Base-by-base conservation (phyloP, 2,113 vertebrate genomes). In the Gambusia affinis region DNA sequence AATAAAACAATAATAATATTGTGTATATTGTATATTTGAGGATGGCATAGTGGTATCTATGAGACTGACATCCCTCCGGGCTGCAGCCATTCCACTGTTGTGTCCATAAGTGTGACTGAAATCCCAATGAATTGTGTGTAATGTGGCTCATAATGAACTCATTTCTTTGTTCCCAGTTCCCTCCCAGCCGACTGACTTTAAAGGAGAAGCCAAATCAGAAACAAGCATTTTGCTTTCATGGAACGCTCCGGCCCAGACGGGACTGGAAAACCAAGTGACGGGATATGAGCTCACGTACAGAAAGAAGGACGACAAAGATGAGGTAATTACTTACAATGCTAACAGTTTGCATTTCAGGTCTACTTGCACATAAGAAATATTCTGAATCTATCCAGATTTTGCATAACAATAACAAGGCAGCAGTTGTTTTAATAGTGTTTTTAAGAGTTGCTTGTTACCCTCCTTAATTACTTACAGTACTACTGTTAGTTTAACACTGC, bases 161-260 rank as follows among this genome's bases (percentile, higher is more conserved):
- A 51, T 79, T 19, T 80, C 61, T 80, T 61, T 27, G 4, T 79
- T 76, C 81, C 64, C 86, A 99, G 98, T 99, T 81, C 98, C 98
- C 80, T 97, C 97, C 78, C 98, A 99, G 67, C 97, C 98, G 1
- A 39, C 97, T 3, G 97, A 98, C 89, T 98, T 99, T 91, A 99
- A 95, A 94, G 98, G 96, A 47, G 98, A 99, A 92, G 96, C 98
- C 65, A 97, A 99, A 83, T 99, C 98, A 35, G 98, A 99, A 95
- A 99, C 98, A 0, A 99, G 97, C 66, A 96, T 99, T 87, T 89
- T 99, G 70, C 94, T 99, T 37, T 98, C 98, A 22, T 99, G 98
- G 98, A 95, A 95, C 2, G 96, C 97, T 29, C 98, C 97, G 19
- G 93, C 91, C 3, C 95, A 95, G 90, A 94, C 90, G 0, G 95